Evolutionary conservation across 2,113 vertebrate species (phyloP).

Genomic region (Daphoenositta chrysoptera): DNA sequence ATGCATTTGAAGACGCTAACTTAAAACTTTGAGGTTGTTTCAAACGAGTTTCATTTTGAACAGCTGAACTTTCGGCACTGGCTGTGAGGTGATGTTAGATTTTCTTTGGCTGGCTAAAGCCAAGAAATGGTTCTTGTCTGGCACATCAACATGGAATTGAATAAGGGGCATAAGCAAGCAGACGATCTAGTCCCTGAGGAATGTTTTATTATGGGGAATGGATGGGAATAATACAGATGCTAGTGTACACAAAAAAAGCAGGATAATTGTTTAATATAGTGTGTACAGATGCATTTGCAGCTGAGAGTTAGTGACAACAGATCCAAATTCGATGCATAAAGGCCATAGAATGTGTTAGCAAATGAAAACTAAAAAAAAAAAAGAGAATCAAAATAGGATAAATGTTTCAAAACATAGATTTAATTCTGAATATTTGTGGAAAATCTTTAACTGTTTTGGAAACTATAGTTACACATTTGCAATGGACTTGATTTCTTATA

Average conservation of each 20-base stretch:
- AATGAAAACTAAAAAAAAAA: not conserved
- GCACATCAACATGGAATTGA: not conserved
- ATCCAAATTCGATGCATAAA: not conserved
- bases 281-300: not conserved
- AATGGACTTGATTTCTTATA: not conserved
- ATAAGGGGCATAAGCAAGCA: not conserved
- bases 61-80: not conserved
- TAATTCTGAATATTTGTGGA: not conserved
- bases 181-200: not conserved
- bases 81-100: not conserved
- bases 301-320: not conserved
- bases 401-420: not conserved
- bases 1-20: not conserved
- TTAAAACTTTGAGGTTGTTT: not conserved
- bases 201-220: not conserved
- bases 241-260: not conserved
- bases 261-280: not conserved
- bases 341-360: not conserved
- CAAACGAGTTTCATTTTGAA: not conserved
- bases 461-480: not conserved
- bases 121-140: not conserved
- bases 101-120: not conserved
- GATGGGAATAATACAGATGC: not conserved
- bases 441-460: not conserved
- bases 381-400: not conserved